Evolutionary conservation across 1,140 invertebrate genomes (phyloP).

Genomic region (Sminthurides bifidus): DNA sequence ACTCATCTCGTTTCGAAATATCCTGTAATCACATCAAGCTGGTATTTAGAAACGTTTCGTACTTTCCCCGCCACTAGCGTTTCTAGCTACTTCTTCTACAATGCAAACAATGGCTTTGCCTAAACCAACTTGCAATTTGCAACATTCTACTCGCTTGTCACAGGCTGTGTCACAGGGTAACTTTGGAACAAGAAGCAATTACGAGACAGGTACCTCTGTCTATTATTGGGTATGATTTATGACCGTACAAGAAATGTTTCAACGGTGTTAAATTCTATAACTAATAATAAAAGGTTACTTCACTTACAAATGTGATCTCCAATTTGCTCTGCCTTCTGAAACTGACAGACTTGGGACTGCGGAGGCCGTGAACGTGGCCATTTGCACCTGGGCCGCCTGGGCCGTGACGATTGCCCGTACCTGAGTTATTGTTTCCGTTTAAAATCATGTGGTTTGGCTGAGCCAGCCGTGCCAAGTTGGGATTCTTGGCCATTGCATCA

Average conservation of each 20-base stretch:
- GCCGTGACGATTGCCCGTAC: too few species aligned
- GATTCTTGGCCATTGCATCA: conserved; percentile 29
- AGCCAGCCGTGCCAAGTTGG: conserved; percentile 19
- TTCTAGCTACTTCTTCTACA: too few species aligned
- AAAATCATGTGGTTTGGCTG: conserved; percentile 8
- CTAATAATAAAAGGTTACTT: background rate
- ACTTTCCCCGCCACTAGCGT: too few species aligned
- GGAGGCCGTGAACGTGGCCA: conserved; percentile 11
- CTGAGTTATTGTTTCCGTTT: too few species aligned
- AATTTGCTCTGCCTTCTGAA: conserved; percentile 29
- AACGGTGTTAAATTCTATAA: background rate
- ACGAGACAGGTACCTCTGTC: background rate
- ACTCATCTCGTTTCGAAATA: background rate
- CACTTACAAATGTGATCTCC: conserved; percentile 13
- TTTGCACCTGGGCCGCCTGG: background rate
- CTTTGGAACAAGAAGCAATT: too few species aligned
- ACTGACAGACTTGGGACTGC: conserved; percentile 30
- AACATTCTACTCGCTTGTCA: too few species aligned
- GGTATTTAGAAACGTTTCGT: too few species aligned
- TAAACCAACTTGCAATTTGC: too few species aligned
- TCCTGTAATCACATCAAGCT: too few species aligned
- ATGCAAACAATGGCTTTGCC: too few species aligned
- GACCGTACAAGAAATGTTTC: background rate
- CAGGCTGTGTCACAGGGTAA: too few species aligned
- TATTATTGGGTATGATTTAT: background rate